Evolutionary conservation across 2,797 vertebrate genomes (phyloP).

Genomic region (Picus viridis): DNA sequence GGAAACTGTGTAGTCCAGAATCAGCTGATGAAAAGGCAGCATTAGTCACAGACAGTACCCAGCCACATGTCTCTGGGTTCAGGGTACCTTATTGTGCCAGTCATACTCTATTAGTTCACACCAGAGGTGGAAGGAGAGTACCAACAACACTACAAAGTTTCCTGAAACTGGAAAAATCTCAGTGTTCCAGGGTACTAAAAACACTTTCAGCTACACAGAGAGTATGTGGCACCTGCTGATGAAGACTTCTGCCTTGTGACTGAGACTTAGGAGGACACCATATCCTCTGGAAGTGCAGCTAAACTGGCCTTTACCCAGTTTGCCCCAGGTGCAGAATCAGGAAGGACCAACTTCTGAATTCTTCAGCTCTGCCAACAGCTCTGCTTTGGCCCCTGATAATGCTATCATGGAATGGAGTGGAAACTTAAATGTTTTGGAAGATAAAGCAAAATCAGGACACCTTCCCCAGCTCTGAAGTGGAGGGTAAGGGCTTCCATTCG

Average conservation of each 20-base stretch:
- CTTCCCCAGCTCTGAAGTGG: background rate
- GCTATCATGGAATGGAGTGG: background rate
- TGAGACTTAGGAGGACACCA: background rate
- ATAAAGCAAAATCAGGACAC: background rate
- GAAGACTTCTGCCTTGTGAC: background rate
- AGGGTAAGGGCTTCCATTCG: background rate
- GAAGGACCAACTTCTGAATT: background rate
- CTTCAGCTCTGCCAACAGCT: background rate
- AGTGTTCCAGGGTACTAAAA: background rate
- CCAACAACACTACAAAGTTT: background rate
- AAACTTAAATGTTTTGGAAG: background rate
- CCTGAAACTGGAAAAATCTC: background rate
- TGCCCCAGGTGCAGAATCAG: background rate
- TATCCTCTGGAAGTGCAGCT: background rate
- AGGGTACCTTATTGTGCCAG: background rate
- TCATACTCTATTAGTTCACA: background rate
- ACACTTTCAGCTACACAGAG: background rate
- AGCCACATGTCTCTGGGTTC: background rate
- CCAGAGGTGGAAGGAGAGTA: background rate
- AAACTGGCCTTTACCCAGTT: background rate
- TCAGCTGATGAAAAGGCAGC: background rate
- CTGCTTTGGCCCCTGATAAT: background rate
- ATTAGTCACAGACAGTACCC: background rate
- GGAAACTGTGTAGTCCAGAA: background rate
- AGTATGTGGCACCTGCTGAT: accelerated